phyloP scores from a whole-genome alignment of 2,797 vertebrate species.

The Phoebastria nigripes region DNA sequence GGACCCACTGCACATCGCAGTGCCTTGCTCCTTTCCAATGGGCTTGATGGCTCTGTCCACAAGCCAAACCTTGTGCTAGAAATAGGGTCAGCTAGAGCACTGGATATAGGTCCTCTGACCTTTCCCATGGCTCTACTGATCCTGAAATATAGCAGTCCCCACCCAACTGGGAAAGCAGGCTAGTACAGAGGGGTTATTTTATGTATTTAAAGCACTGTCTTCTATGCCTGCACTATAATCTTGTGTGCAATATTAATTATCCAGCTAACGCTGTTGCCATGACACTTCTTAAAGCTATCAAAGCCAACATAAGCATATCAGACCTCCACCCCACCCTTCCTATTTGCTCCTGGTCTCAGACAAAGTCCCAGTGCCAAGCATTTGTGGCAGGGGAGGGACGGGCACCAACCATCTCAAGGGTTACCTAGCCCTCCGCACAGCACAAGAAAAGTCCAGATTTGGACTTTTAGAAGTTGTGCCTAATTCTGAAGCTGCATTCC shows the following conservation, averaged over 20 bases:
- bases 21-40: background rate
- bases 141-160: background rate
- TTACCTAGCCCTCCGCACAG: background rate
- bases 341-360: background rate
- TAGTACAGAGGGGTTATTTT: background rate
- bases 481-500: background rate
- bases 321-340: background rate
- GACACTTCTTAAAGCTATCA: constrained; percentile 26
- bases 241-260: constrained; percentile 37
- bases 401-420: accelerated
- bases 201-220: background rate
- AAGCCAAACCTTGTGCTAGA: background rate
- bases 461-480: background rate
- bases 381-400: background rate
- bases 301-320: background rate
- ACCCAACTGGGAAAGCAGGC: background rate
- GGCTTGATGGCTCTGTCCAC: background rate
- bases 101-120: background rate
- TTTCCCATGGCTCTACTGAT: constrained; percentile 30
- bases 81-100: background rate
- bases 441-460: background rate
- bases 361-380: background rate
- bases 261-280: constrained; percentile 45
- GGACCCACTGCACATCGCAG: background rate
- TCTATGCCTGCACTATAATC: background rate